Percentiles rank a stretch among this genome's conserved stretches.
Conservation (phyloP, 2,797 vertebrate species). For the Alosa sapidissima region DNA sequence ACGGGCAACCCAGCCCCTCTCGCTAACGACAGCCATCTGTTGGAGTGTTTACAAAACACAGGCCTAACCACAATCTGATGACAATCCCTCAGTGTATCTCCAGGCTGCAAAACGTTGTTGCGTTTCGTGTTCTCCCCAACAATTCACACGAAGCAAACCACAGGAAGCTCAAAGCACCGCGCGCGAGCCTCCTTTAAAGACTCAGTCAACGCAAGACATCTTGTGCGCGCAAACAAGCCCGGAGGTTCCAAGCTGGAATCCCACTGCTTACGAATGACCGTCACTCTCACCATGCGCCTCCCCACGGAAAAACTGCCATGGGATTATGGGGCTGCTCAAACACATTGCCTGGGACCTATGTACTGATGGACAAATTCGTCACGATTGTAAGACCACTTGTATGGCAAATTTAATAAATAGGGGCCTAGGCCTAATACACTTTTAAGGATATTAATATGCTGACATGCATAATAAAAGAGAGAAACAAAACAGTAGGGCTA, state of each 20-base stretch:
- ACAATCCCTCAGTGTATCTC: neutral
- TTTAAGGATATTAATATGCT: too few relatives aligned
- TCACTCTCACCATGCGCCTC: neutral
- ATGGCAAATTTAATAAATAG: too few relatives aligned
- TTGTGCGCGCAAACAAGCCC: slow-evolving; percentile 26
- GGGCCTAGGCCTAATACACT: too few relatives aligned
- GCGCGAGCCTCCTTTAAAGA: neutral
- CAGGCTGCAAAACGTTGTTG: neutral
- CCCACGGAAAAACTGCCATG: neutral
- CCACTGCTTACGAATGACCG: slow-evolving; percentile 4
- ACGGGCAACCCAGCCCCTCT: neutral
- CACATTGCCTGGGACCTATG: neutral
- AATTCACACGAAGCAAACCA: neutral
- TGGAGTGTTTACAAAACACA: neutral
- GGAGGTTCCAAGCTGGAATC: slow-evolving; percentile 29
- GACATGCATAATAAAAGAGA: neutral
- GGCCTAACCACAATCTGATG: neutral
- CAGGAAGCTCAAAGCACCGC: neutral
- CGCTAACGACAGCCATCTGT: neutral
- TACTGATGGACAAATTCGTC: neutral
- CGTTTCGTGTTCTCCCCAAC: neutral
- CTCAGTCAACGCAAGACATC: slow-evolving; percentile 47
- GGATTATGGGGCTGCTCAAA: neutral
- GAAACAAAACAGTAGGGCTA: neutral
- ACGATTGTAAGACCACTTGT: neutral